Evolutionary conservation across 2,113 vertebrate species (phyloP).

Genomic region (Shinisaurus crocodilurus): DNA sequence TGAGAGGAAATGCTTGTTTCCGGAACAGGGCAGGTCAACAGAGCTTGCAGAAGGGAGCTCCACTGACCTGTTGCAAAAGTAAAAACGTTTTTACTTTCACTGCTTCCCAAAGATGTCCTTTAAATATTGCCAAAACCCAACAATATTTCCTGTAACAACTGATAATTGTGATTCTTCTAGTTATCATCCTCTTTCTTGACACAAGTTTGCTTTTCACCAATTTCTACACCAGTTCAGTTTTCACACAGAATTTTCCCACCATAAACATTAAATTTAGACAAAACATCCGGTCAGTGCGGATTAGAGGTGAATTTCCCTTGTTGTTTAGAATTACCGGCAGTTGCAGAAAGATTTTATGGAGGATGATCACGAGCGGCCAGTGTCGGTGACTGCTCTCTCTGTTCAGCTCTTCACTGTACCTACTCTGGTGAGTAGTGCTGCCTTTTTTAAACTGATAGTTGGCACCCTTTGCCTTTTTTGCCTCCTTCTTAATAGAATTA

Average conservation of each 20-base stretch:
- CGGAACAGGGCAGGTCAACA: too few relatives aligned
- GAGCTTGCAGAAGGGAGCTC: too few relatives aligned
- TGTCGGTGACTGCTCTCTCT: slow-evolving; percentile 98
- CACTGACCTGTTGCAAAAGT: not conserved
- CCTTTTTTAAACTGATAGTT: slow-evolving; percentile 82
- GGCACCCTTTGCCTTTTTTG: slow-evolving; percentile 86
- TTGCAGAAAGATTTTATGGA: slow-evolving; percentile 99
- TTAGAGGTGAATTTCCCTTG: slow-evolving; percentile 93
- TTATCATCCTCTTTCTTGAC: slow-evolving; percentile 29
- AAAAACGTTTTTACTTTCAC: not conserved
- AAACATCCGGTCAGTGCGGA: slow-evolving; percentile 77
- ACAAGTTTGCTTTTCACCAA: not conserved
- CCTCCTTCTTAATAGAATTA: slow-evolving; percentile 92
- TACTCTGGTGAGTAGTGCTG: slow-evolving; percentile 94
- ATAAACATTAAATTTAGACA: slow-evolving; percentile 69
- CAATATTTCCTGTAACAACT: slow-evolving; percentile 47
- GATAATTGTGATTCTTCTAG: slow-evolving; percentile 32
- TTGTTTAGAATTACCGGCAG: slow-evolving; percentile 98
- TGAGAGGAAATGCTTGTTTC: too few relatives aligned
- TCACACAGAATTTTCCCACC: slow-evolving; percentile 63
- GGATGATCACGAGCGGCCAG: slow-evolving; percentile 97
- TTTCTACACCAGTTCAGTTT: slow-evolving; percentile 17
- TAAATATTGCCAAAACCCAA: slow-evolving; percentile 49
- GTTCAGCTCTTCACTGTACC: slow-evolving; percentile 99
- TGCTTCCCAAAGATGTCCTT: slow-evolving; percentile 21